Evolutionary conservation across 2,888 invertebrate species (phyloP).

Genomic region (Tipula lateralis): DNA sequence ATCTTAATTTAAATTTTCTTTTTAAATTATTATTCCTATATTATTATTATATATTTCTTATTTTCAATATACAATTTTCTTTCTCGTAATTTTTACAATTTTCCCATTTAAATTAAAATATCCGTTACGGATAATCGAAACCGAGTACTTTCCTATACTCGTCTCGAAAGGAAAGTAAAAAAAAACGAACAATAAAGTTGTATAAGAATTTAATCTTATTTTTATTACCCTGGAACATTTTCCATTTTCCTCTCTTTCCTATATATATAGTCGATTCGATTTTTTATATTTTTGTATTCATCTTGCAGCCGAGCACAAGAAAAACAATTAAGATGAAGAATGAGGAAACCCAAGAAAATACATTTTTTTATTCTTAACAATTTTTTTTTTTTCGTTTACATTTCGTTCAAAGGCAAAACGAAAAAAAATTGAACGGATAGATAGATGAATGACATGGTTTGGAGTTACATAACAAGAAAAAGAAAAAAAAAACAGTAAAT

Average conservation of each 20-base stretch:
- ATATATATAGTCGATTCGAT: not conserved
- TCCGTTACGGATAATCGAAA: slow-evolving; percentile 30
- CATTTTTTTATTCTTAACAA: slow-evolving; percentile 7
- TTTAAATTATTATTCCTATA: slow-evolving; percentile 20
- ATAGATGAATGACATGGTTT: slow-evolving; percentile 25
- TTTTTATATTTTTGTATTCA: not conserved
- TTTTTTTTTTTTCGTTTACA: not conserved
- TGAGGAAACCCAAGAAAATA: slow-evolving; percentile 24
- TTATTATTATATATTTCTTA: not conserved
- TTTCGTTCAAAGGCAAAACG: slow-evolving; percentile 24
- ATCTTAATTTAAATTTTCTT: slow-evolving; percentile 24
- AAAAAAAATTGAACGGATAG: slow-evolving; percentile 16
- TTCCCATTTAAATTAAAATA: slow-evolving; percentile 30
- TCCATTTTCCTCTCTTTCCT: not conserved
- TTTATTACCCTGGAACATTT: slow-evolving; percentile 28
- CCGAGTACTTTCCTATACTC: not conserved
- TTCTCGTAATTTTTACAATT: not conserved
- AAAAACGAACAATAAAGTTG: not conserved
- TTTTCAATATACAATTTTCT: not conserved
- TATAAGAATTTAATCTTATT: slow-evolving; percentile 30
- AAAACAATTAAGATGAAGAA: slow-evolving; percentile 24
- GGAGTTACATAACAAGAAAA: slow-evolving; percentile 25
- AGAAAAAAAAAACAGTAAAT: not conserved
- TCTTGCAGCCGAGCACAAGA: not conserved
- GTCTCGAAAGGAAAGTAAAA: not conserved